Evolutionary conservation across 2,888 invertebrate species (phyloP), one percentile per base, ranked within the genome.

Genomic region (Pollenia labialis): DNA sequence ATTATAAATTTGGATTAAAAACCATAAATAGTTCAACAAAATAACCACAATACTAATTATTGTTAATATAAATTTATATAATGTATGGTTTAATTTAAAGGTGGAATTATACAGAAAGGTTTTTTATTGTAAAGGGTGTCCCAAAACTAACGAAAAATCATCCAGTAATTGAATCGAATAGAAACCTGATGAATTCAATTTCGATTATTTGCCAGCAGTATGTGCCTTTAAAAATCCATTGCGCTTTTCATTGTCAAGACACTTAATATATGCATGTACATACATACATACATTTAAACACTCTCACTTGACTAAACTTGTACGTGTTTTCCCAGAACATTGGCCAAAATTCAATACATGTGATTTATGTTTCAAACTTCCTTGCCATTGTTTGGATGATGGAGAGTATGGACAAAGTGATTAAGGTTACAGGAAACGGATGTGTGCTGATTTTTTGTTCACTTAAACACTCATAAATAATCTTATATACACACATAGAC

Each of bases 361-460:
- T 50, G 50, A 50, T 68, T 48, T 48, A 58, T 58, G n/a, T 46
- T 23, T 10, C n/a, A 32, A n/a, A n/a, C 11, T 18, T 12, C 14
- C 8, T 40, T 23, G 58, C 14, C 3, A 32, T n/a, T 58, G 12
- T 52, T 6, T 52, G 2, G 10, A 2, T 7, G 12, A n/a, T 42
- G 3, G 11, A 8, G 0, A 52, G 62, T 62, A 32, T 54, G 11
- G 32, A 56, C 16, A 58, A 77, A 68, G 12, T 77, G 32, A 9
- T 66, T 66, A 44, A 54, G 32, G 56, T 68, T 68, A 58, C 14
- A 48, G 12, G 14, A 75, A 52, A 52, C 52, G 50, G 23, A 54
- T 76, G 44, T 56, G 52, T 8, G n/a, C 54, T 8, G 10, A n/a
- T 64, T 62, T 52, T 48, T 7, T 40, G 11, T 42, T 11, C 12